Base-by-base conservation (phyloP, 2,888 invertebrate species). In the Aphodius granarius region DNA sequence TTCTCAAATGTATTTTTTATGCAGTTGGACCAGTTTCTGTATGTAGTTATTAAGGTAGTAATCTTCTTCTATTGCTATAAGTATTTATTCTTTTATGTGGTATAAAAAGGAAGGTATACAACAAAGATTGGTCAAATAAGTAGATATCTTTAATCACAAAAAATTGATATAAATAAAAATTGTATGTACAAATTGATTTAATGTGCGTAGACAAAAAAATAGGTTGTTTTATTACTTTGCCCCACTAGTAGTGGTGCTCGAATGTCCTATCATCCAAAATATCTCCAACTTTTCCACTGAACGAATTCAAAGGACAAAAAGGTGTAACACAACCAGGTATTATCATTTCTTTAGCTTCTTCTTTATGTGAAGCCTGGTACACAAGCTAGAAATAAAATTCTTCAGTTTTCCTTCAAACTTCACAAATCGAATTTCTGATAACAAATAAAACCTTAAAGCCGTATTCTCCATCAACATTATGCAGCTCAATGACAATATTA, bases 401-500 rank as follows among this genome's bases (percentile, higher is more conserved):
- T 65, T 65, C 9, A 9, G 13, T 2, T 65, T 65, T 65, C 17
- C 16, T 6, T 9, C 15, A 65, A 65, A 65, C 19, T n/a, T 16
- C 63, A 62, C 9, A 62, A 62, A 62, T 13, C 63, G 63, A 13
- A 62, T 62, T 62, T n/a, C n/a, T 13, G n/a, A 62, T 62, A 62
- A 62, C 63, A 62, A 62, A 62, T 62, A 62, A 62, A 63, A 74
- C 72, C 22, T 74, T 76, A 43, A 76, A 74, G 3, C 74, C 74
- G 18, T 72, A 76, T 9, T 72, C 43, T 23, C 68, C 74, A 22
- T 74, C 66, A n/a, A 76, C 74, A 23, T 70, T 74, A 23, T 76
- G 76, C 23, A 76, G 20, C 68, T 76, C 76, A 15, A 76, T n/a
- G 6, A 68, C 72, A n/a, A 76, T 22, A 9, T 70, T 72, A 3